phyloP scores from a whole-genome alignment of 2,797 vertebrate genomes.

The Bovichtus diacanthus region DNA sequence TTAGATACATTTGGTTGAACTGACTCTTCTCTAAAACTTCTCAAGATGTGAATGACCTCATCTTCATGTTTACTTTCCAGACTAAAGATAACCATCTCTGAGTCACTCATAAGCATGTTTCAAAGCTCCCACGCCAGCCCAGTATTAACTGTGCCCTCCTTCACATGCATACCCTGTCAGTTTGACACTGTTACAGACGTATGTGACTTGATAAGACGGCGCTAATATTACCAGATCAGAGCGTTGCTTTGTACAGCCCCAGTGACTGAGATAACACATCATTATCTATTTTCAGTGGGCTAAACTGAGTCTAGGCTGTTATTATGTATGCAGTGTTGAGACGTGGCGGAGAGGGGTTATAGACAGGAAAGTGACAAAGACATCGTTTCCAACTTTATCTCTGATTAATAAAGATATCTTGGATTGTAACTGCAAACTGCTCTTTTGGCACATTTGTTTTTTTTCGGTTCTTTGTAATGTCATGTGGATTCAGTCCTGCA shows the following conservation, averaged over 20 bases:
- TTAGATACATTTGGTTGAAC: background rate
- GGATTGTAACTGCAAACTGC: conserved; percentile 7
- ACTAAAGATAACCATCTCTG: conserved; percentile 51
- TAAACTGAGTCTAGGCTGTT: conserved; percentile 45
- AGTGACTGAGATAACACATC: conserved; percentile 64
- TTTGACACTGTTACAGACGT: conserved; percentile 47
- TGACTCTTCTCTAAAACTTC: background rate
- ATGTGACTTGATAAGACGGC: conserved; percentile 35
- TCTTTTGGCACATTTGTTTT: background rate
- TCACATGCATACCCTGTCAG: conserved; percentile 55
- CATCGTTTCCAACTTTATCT: conserved; percentile 4
- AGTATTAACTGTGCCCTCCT: conserved; percentile 38
- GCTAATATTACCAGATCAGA: conserved; percentile 46
- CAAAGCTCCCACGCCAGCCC: conserved; percentile 32
- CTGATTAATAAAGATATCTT: conserved; percentile 10
- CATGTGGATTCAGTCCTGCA: background rate
- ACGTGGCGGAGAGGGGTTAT: conserved; percentile 31
- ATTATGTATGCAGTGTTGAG: conserved; percentile 56
- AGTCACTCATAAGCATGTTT: conserved; percentile 43
- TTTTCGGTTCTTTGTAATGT: background rate
- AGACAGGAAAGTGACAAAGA: conserved; percentile 29
- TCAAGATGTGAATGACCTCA: conserved; percentile 25
- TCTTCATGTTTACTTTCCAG: conserved; percentile 30
- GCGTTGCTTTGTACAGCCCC: conserved; percentile 32
- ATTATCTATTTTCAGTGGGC: conserved; percentile 71